Conservation (phyloP, 2,113 vertebrate genomes). For the Glaucomys volans region DNA sequence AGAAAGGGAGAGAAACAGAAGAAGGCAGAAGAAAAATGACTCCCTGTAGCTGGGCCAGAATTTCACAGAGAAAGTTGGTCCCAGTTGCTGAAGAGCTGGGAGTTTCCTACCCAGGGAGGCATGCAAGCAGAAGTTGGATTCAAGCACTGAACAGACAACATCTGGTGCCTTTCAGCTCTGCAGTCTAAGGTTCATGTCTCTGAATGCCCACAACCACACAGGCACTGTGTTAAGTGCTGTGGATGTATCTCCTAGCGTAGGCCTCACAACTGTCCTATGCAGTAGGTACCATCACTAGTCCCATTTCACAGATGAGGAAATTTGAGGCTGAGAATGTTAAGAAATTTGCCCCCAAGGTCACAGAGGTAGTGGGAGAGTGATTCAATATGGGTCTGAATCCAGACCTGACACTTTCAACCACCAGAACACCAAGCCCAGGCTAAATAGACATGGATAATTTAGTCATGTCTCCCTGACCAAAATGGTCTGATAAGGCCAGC, state of each 20-base stretch:
- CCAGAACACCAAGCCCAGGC: background rate
- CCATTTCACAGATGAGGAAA: constrained; percentile 42
- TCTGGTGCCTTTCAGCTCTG: background rate
- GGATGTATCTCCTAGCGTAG: background rate
- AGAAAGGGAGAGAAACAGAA: background rate
- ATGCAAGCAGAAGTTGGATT: background rate
- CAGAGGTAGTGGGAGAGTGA: background rate
- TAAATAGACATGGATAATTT: background rate
- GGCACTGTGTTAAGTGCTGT: background rate
- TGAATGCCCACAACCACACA: background rate
- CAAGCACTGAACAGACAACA: background rate
- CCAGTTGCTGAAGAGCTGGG: constrained; percentile 20
- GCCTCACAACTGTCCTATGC: background rate
- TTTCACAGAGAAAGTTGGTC: background rate
- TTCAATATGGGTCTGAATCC: background rate
- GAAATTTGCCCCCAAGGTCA: constrained; percentile 1
- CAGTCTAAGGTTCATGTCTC: background rate
- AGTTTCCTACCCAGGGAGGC: background rate
- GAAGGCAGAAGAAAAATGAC: background rate
- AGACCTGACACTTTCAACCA: background rate
- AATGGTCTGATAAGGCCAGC: background rate
- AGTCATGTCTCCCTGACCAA: background rate
- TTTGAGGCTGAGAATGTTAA: background rate
- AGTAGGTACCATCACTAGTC: background rate
- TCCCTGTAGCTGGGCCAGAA: background rate